These are phyloP conservation scores for Drosophila kanapiae DNA, from an alignment of 1,140 invertebrate genomes.

Conservation along the genomic window DNA sequence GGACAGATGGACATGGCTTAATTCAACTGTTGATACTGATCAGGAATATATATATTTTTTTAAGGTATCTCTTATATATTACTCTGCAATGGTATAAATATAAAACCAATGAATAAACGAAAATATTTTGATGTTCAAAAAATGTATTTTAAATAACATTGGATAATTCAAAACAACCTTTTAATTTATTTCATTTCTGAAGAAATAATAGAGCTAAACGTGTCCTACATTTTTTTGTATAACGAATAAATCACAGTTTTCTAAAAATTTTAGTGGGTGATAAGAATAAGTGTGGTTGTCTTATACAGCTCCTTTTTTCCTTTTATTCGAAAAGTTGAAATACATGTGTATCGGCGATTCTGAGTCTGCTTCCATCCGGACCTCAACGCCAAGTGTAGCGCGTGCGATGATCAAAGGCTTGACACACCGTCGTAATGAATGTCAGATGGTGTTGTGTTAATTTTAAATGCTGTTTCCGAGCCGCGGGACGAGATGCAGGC, in stretches of 20 bases:
- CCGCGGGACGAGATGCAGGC: conserved; percentile 20
- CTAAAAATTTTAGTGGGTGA: not conserved
- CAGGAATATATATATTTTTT: too few relatives aligned
- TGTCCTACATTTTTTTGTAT: too few relatives aligned
- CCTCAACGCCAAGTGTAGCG: conserved; percentile 9
- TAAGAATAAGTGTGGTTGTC: not conserved
- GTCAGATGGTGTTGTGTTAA: conserved; percentile 68
- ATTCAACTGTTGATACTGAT: too few relatives aligned
- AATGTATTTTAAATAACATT: too few relatives aligned
- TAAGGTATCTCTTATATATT: too few relatives aligned
- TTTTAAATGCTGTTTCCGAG: conserved; percentile 55
- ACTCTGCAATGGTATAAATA: too few relatives aligned
- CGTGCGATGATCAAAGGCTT: conserved; percentile 68
- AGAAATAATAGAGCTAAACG: too few relatives aligned
- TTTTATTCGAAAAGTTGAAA: not conserved
- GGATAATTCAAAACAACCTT: too few relatives aligned
- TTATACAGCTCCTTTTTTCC: not conserved
- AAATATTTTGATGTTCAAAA: too few relatives aligned
- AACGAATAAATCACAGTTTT: not conserved
- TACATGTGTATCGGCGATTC: not conserved
- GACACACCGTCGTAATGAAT: conserved; percentile 56
- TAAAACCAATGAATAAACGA: too few relatives aligned
- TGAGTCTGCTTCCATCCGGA: not conserved
- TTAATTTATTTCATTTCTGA: too few relatives aligned
- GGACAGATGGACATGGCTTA: too few relatives aligned